These are phyloP conservation scores for Gambusia yucatana DNA, from an alignment of 2,797 vertebrate genomes.

Conservation along the genomic window DNA sequence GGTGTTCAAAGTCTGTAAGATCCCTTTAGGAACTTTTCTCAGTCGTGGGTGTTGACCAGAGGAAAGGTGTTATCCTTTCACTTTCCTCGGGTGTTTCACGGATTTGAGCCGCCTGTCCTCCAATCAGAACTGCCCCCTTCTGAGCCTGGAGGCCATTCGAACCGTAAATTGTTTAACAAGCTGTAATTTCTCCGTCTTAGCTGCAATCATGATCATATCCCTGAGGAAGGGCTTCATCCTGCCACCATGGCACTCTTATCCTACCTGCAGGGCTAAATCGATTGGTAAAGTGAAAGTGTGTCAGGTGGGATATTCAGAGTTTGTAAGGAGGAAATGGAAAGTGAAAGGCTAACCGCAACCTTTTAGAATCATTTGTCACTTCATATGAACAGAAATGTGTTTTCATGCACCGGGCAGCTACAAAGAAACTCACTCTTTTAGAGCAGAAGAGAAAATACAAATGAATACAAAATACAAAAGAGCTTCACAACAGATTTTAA, in stretches of 20 bases:
- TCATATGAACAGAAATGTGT: background rate
- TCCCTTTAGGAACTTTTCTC: constrained; percentile 26
- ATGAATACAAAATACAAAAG: too few relatives aligned
- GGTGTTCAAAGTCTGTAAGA: constrained; percentile 20
- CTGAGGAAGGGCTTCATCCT: constrained; percentile 51
- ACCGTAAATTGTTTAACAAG: constrained; percentile 61
- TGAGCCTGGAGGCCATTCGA: constrained; percentile 34
- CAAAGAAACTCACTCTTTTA: background rate
- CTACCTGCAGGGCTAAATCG: constrained; percentile 64
- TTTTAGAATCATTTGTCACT: background rate
- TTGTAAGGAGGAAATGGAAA: constrained; percentile 42
- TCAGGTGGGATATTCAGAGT: constrained; percentile 25
- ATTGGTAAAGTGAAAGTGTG: constrained; percentile 69
- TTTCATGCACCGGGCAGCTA: background rate
- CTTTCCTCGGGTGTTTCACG: constrained; percentile 16
- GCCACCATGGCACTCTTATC: constrained; percentile 47
- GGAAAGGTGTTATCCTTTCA: constrained; percentile 23
- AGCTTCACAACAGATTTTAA: background rate
- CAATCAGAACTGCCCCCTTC: constrained; percentile 28
- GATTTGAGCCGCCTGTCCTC: constrained; percentile 39
- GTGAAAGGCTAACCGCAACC: constrained; percentile 52
- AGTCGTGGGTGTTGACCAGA: constrained; percentile 16
- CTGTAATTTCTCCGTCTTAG: constrained; percentile 61
- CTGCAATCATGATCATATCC: constrained; percentile 57
- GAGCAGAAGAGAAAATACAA: background rate